Base-by-base conservation (phyloP, 2,888 invertebrate genomes). In the Philaethria dido region DNA sequence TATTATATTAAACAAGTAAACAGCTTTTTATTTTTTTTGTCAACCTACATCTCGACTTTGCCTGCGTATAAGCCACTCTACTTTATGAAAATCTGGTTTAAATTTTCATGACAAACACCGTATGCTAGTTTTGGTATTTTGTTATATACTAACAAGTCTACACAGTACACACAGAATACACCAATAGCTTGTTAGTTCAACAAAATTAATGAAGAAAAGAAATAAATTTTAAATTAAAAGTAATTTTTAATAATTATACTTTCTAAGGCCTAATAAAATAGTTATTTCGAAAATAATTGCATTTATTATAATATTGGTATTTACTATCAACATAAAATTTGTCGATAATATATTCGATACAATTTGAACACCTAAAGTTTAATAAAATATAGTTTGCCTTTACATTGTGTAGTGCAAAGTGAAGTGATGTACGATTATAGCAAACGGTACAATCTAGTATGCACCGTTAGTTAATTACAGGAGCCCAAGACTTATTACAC, bases 391-490 rank as follows among this genome's bases (percentile, higher is more conserved):
- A 42, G 13, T n/a, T 50, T 39, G 16, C 33, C 33, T 62, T 45
- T 29, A 54, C 60, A 16, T 54, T 61, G 47, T 62, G 33, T 8
- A 29, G 39, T 66, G 62, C 18, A 39, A 48, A 62, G 50, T 64
- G 62, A 47, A 60, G 54, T 62, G 68, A 70, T 55, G 68, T 57
- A 57, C 68, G 62, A 60, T 64, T 74, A 70, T 69, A 70, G 66
- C 72, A 72, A 83, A 87, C 88, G 87, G 88, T 86, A 87, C 82
- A 78, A 78, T 81, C 83, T 76, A 75, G 80, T 80, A 80, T 81
- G 77, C 79, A 82, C 89, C 88, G 89, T 88, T 89, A 87, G 76
- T 80, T 87, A 87, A 87, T 88, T 88, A 86, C 81, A 80, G 75
- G 76, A 82, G 77, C 66, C 48, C 54, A 60, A 68, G 68, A 70